A percentile compares a stretch with the other conserved stretches of the same genome.
These are phyloP conservation scores for Haliaeetus leucogaster DNA, from an alignment of 2,113 vertebrate genomes.

Conservation along the genomic window DNA sequence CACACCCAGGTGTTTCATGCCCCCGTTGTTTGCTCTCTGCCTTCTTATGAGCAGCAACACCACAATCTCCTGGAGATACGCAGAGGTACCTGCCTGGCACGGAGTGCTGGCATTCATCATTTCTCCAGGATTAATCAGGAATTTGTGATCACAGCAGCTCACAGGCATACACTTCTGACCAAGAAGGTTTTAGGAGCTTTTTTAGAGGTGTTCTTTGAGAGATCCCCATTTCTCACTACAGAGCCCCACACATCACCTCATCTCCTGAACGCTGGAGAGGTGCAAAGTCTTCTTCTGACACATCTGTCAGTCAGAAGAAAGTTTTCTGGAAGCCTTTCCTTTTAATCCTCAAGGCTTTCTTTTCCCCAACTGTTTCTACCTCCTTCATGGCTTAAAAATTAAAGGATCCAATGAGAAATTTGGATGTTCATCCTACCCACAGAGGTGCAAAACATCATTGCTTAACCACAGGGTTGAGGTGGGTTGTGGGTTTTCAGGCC, in stretches of 20 bases:
- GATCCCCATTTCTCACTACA: not conserved
- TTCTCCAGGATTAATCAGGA: not conserved
- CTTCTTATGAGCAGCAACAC: not conserved
- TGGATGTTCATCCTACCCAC: not conserved
- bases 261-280: not conserved
- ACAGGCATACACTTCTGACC: not conserved
- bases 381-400: not conserved
- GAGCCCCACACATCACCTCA: not conserved
- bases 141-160: not conserved
- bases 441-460: not conserved
- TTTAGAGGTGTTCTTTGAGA: not conserved
- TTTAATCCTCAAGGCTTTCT: not conserved
- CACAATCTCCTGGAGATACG: fast-evolving
- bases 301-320: not conserved
- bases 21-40: not conserved
- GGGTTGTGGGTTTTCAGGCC: not conserved
- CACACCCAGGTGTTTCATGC: not conserved
- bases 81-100: fast-evolving
- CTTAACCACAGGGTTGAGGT: not conserved
- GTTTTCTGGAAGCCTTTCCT: not conserved
- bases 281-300: not conserved
- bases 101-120: not conserved
- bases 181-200: not conserved
- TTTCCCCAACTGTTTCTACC: not conserved
- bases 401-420: not conserved